These are phyloP conservation scores for Apus apus DNA, from an alignment of 2,113 vertebrate species.

Conservation along the genomic window DNA sequence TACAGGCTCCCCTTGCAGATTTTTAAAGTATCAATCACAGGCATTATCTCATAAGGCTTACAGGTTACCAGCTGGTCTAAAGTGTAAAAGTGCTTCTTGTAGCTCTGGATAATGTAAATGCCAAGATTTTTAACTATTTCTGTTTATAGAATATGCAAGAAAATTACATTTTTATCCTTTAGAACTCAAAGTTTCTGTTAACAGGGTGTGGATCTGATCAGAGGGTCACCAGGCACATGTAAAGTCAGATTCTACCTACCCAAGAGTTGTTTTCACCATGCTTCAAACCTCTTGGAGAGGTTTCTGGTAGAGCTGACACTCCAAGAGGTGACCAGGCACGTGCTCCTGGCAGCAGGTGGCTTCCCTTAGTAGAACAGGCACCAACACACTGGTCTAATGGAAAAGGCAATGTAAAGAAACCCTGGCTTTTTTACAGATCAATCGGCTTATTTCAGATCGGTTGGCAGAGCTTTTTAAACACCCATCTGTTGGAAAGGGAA, in stretches of 20 bases:
- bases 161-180: not conserved
- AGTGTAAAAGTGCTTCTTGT: not conserved
- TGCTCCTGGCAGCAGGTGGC: not conserved
- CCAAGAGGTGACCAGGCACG: not conserved
- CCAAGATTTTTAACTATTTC: not conserved
- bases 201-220: not conserved
- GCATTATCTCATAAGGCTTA: conserved; percentile 10
- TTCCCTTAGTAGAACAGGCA: not conserved
- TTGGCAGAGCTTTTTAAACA: not conserved
- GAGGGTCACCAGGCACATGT: not conserved
- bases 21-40: conserved; percentile 9
- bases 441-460: not conserved
- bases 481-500: not conserved
- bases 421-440: not conserved
- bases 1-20: conserved; percentile 31
- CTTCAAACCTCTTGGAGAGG: not conserved
- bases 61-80: conserved; percentile 25
- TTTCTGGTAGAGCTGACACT: not conserved
- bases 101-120: not conserved
- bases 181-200: not conserved
- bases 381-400: not conserved
- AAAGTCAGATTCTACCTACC: not conserved
- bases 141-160: not conserved
- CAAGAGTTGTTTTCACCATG: not conserved
- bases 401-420: not conserved